phyloP scores from a whole-genome alignment of 2,797 vertebrate species.

The Fundulus diaphanus region DNA sequence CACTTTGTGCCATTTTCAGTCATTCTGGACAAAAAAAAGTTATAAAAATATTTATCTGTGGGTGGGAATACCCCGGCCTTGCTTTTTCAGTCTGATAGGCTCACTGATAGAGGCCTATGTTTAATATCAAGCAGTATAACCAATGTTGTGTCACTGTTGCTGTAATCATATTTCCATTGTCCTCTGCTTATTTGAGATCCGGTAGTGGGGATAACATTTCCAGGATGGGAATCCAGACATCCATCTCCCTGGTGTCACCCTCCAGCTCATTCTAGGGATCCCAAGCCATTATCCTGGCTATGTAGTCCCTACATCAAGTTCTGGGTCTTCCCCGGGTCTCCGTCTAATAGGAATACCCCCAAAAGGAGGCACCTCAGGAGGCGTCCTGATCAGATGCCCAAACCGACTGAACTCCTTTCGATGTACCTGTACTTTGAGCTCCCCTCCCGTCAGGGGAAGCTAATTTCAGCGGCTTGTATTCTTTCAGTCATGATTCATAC shows the following conservation, averaged over 20 bases:
- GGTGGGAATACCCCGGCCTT: not conserved
- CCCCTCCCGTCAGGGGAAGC: not conserved
- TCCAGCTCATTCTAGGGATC: not conserved
- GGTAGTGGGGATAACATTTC: not conserved
- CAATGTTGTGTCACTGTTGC: not conserved
- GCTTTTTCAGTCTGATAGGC: not conserved
- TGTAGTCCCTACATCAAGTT: not conserved
- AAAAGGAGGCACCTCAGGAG: not conserved
- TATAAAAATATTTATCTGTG: not conserved
- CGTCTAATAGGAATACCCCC: not conserved
- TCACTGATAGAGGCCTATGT: not conserved
- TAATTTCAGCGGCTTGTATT: not conserved
- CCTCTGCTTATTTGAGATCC: not conserved
- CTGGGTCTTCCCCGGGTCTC: not conserved
- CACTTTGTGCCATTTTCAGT: no score
- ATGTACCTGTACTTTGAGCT: not conserved
- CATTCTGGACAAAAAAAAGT: not conserved
- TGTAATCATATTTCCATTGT: not conserved
- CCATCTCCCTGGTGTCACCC: not conserved
- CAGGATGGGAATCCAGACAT: not conserved
- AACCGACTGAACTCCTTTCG: not conserved
- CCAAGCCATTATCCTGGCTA: not conserved
- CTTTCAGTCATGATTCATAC: not conserved
- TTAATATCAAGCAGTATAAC: not conserved
- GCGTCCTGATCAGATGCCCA: not conserved